phyloP scores from a whole-genome alignment of 2,113 vertebrate genomes.

The Mus musculus region DNA sequence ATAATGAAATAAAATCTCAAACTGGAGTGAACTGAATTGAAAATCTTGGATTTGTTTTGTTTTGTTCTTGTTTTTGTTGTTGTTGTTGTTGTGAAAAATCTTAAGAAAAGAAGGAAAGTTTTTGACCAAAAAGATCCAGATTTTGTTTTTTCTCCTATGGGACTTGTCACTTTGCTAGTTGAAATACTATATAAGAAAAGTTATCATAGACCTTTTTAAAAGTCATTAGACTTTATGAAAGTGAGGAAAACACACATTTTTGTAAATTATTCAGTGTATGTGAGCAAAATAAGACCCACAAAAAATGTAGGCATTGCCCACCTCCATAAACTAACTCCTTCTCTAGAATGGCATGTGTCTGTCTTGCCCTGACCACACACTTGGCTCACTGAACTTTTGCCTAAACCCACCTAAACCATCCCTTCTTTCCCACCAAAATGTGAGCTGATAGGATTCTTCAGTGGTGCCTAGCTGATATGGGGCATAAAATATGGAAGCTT shows the following conservation, averaged over 20 bases:
- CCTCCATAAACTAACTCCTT: neutral
- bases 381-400: neutral
- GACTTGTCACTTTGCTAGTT: constrained; percentile 31
- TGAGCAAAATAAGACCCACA: neutral
- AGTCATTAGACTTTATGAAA: constrained; percentile 27
- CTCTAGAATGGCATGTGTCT: neutral
- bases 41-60: constrained; percentile 21
- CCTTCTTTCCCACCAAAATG: neutral
- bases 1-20: constrained; percentile 83
- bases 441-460: neutral
- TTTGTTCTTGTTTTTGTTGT: no score
- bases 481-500: neutral
- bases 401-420: neutral
- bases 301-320: neutral
- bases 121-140: constrained; percentile 66
- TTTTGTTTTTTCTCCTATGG: neutral
- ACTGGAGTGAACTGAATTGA: constrained; percentile 79
- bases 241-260: constrained; percentile 17
- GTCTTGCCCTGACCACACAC: neutral
- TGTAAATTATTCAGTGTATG: neutral
- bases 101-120: constrained; percentile 54
- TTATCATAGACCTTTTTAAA: constrained; percentile 46
- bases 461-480: neutral
- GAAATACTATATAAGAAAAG: constrained; percentile 27
- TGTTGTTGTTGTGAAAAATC: constrained; percentile 32